Conservation (phyloP, 1,140 invertebrate genomes). For the Drosophila athabasca region DNA sequence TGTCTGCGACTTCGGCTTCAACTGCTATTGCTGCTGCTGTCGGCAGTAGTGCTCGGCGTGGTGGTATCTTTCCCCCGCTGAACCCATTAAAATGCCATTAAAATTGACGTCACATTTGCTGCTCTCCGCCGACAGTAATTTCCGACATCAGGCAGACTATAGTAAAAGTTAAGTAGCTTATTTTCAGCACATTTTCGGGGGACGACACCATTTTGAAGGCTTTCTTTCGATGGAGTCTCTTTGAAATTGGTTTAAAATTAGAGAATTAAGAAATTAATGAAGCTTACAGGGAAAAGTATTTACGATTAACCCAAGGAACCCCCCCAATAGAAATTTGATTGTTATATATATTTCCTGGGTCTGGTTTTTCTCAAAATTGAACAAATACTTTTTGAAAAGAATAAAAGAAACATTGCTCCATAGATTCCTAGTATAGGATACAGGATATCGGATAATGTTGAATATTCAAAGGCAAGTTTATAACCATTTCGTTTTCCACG, state of each 20-base stretch:
- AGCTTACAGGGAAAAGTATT: conserved; percentile 26
- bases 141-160: conserved; percentile 27
- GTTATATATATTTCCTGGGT: conserved; percentile 1
- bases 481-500: too few species aligned
- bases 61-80: neutral
- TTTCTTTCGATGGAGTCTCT: conserved; percentile 8
- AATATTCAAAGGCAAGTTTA: too few species aligned
- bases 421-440: too few species aligned
- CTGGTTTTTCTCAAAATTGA: too few species aligned
- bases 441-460: too few species aligned
- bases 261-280: neutral
- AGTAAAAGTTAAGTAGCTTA: conserved; percentile 39
- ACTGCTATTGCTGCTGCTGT: too few species aligned
- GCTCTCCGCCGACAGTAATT: conserved; percentile 47
- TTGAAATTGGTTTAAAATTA: neutral
- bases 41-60: too few species aligned
- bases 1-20: conserved; percentile 4
- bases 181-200: conserved; percentile 11
- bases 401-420: too few species aligned
- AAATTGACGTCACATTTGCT: conserved; percentile 57
- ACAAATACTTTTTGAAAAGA: too few species aligned
- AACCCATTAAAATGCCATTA: conserved; percentile 78
- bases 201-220: conserved; percentile 37
- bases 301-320: conserved; percentile 7
- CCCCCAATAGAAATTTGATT: neutral